Percentiles rank a stretch among this genome's conserved stretches.
phyloP scores from a whole-genome alignment of 2,113 vertebrate genomes.

The Puntigrus tetrazona region DNA sequence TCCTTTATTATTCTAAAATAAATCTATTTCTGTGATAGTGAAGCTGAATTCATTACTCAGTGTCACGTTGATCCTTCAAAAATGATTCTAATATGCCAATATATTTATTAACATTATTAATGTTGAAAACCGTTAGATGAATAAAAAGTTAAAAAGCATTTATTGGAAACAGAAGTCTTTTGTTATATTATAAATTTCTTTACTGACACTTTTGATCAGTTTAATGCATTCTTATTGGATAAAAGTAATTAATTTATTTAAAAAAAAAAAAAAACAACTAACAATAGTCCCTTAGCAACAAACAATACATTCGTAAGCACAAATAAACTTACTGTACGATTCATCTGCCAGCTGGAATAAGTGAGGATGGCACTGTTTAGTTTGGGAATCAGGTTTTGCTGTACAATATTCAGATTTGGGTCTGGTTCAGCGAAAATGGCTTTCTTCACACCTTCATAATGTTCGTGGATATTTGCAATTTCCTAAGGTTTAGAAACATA shows the following conservation, averaged over 20 bases:
- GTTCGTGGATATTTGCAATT: conserved; percentile 84
- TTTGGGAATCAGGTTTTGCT: conserved; percentile 77
- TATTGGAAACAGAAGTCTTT: not conserved
- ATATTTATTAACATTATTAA: not conserved
- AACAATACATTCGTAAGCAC: not conserved
- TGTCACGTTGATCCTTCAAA: not conserved
- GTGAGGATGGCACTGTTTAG: conserved; percentile 77
- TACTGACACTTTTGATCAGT: not conserved
- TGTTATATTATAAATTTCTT: not conserved
- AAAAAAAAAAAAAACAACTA: too few relatives aligned
- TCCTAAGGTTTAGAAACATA: conserved; percentile 74
- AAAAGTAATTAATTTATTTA: too few relatives aligned
- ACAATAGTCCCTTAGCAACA: not conserved
- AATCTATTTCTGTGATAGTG: not conserved
- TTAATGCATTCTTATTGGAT: not conserved
- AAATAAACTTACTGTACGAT: conserved; percentile 71
- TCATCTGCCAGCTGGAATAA: conserved; percentile 83
- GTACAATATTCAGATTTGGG: conserved; percentile 77
- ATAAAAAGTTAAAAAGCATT: not conserved
- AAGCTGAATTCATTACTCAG: not conserved
- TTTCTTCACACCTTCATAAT: conserved; percentile 87
- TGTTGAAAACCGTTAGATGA: not conserved
- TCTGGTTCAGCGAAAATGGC: conserved; percentile 67
- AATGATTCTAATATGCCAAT: not conserved
- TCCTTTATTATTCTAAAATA: not conserved